Conservation (phyloP, 2,113 vertebrate genomes). For the Machaerirhynchus nigripectus region DNA sequence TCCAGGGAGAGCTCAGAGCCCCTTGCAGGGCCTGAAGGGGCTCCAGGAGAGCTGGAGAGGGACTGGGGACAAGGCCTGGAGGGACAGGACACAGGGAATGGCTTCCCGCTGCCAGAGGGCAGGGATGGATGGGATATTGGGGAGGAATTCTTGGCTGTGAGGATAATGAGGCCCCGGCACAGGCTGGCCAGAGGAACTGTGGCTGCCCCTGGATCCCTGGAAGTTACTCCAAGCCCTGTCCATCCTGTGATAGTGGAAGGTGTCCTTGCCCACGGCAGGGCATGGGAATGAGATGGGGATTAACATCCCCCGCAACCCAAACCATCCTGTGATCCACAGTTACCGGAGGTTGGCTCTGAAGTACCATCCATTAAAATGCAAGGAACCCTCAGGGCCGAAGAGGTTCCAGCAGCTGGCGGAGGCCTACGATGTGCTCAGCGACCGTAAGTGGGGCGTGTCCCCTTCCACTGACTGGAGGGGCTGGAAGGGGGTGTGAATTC, state of each 20-base stretch:
- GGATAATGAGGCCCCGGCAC: accelerated
- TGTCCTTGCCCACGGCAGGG: neutral
- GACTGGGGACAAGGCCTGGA: neutral
- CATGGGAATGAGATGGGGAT: neutral
- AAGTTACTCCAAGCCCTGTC: neutral
- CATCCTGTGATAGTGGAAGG: neutral
- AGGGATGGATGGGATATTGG: accelerated
- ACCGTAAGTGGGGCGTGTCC: slow-evolving; percentile 78
- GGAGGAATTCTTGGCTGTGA: accelerated
- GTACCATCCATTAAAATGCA: slow-evolving; percentile 79
- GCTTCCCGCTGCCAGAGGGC: neutral
- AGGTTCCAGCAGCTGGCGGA: slow-evolving; percentile 83
- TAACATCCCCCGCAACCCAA: accelerated
- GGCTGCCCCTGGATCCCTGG: neutral
- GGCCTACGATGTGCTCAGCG: slow-evolving; percentile 91
- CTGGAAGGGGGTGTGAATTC: neutral
- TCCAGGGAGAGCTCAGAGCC: neutral
- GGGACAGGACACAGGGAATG: neutral
- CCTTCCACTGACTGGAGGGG: neutral
- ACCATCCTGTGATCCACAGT: neutral
- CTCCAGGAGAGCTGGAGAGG: neutral
- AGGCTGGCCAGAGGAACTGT: accelerated
- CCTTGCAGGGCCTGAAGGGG: accelerated
- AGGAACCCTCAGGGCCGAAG: slow-evolving; percentile 56
- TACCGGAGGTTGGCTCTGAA: slow-evolving; percentile 86